Base-by-base conservation (phyloP, 2,888 invertebrate species). In the Ceratothoa steindachneri region DNA sequence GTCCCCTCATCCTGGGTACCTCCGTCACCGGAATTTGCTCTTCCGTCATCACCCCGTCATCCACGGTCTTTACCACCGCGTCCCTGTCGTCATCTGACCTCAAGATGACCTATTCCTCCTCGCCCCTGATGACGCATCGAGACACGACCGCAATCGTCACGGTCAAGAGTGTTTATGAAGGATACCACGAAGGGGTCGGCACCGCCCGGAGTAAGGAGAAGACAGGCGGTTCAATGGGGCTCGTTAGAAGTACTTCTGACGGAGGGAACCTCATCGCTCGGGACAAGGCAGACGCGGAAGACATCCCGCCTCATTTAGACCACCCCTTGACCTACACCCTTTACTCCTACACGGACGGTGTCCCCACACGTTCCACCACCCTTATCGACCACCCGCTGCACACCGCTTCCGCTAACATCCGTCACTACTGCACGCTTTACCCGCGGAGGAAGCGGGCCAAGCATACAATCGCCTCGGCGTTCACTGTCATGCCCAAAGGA, bases 101-200 rank as follows among this genome's bases (percentile, higher is more conserved):
- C 64, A 64, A 22, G 12, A 70, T 30, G 30, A 55, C 24, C 30
- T 31, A 3, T 51, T 60, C 70, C 29, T 70, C 30, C 30, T 64
- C 30, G 15, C 69, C 24, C 27, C 30, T 31, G 22, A 22, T 24
- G 24, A 5, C 7, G 15, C 7, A 5, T 9, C 5, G 5, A 5
- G 41, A 41, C 15, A 9, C 41, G 15, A 9, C 41, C 5, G 15
- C 41, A 15, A 9, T 41, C 7, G 41, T 41, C 5, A 60, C 22
- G 24, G 27, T 24, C 27, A 60, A 60, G 24, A 60, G 60, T 24
- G 27, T 60, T 12, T 24, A 60, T 24, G 60, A 60, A 24, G 60
- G 60, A 24, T 15, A 60, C 12, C 12, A n/a, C 1, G 24, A n/a
- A 1, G 24, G n/a, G 27, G 24, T 24, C 12, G 60, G 60, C 12